A percentile compares a stretch with the other conserved stretches of the same genome.
phyloP scores from a whole-genome alignment of 2,113 vertebrate genomes.

The Bostrychus sinensis region DNA sequence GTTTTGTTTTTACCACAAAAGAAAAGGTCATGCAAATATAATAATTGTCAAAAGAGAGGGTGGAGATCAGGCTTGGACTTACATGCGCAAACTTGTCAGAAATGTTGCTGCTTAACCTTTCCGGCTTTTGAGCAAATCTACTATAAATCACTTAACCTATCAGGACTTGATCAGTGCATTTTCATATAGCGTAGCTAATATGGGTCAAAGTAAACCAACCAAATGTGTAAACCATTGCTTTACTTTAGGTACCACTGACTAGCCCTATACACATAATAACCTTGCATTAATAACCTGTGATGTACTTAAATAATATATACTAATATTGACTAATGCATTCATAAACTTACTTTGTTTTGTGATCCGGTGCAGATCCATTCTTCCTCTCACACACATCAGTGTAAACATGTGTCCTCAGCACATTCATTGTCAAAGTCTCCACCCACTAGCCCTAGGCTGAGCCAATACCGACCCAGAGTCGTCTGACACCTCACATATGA shows the following conservation, averaged over 20 bases:
- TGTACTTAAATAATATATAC: background rate
- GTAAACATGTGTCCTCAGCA: constrained; percentile 74
- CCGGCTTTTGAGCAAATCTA: background rate
- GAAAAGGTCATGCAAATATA: background rate
- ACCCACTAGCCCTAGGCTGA: constrained; percentile 41
- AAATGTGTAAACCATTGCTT: constrained; percentile 3
- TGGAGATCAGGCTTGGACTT: background rate
- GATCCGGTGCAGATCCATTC: constrained; percentile 42
- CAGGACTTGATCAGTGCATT: too few relatives aligned
- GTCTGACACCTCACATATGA: constrained; percentile 47
- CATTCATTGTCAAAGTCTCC: constrained; percentile 62
- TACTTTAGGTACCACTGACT: background rate
- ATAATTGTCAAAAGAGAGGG: background rate
- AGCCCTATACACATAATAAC: background rate
- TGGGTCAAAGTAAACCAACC: constrained; percentile 34
- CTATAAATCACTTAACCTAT: too few relatives aligned
- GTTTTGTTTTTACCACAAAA: background rate
- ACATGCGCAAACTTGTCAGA: background rate
- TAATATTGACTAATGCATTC: constrained; percentile 5
- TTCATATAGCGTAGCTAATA: background rate
- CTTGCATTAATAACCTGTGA: background rate
- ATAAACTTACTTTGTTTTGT: constrained; percentile 43
- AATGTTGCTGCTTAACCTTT: background rate
- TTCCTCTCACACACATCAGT: constrained; percentile 40
- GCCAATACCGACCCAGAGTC: constrained; percentile 59